Evolutionary conservation across 2,797 vertebrate genomes (phyloP).

Genomic region (Pseudomugil tenellus): DNA sequence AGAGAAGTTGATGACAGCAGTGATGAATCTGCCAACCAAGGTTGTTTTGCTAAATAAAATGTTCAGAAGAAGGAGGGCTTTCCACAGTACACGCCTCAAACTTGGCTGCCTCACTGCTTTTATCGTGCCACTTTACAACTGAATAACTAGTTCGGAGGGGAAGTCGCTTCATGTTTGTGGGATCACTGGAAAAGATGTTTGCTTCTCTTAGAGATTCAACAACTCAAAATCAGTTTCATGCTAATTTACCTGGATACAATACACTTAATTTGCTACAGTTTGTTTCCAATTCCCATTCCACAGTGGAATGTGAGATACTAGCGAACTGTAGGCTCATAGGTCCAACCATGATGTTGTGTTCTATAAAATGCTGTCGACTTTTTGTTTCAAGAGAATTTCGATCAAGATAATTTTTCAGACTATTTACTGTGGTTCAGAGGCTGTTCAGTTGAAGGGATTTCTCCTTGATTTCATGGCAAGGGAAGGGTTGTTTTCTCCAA

Average conservation of each 20-base stretch:
- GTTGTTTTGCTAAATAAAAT: slow-evolving; percentile 49
- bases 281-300: too few species aligned
- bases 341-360: too few species aligned
- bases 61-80: slow-evolving; percentile 31
- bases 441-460: too few species aligned
- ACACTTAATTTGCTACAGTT: neutral
- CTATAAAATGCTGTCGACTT: too few species aligned
- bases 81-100: slow-evolving; percentile 39
- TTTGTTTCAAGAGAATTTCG: too few species aligned
- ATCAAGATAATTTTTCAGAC: too few species aligned
- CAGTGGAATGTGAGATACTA: too few species aligned
- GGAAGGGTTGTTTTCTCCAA: too few species aligned
- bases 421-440: too few species aligned
- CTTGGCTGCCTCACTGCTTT: slow-evolving; percentile 23
- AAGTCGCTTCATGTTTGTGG: slow-evolving; percentile 26
- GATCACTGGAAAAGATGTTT: slow-evolving; percentile 24
- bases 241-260: slow-evolving; percentile 22
- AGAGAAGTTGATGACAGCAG: slow-evolving; percentile 49
- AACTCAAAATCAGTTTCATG: slow-evolving; percentile 11
- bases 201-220: slow-evolving; percentile 2
- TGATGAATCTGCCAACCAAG: slow-evolving; percentile 53
- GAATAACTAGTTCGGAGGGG: slow-evolving; percentile 23
- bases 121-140: slow-evolving; percentile 20
- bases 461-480: too few species aligned
- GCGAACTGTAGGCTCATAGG: too few species aligned